Percentiles rank a stretch among this genome's conserved stretches.
Conservation (phyloP, 2,888 invertebrate species). For the Chloroclystis v-ata region DNA sequence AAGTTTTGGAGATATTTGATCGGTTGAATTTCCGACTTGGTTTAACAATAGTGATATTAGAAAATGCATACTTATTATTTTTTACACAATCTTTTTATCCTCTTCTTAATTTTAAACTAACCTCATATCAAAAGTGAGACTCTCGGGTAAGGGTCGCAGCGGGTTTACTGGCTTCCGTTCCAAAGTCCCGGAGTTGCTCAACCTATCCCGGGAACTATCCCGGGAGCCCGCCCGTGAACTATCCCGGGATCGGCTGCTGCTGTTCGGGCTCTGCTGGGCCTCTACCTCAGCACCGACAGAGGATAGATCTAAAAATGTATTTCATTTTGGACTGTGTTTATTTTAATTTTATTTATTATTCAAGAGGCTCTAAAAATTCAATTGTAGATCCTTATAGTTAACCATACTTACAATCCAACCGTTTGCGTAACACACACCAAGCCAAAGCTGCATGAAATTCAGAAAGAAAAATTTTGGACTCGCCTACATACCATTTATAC, state of each 20-base stretch:
- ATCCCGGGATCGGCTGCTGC: conserved; percentile 59
- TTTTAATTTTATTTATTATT: no score
- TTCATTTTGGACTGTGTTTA: background rate
- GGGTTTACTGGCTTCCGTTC: conserved; percentile 69
- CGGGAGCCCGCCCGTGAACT: conserved; percentile 70
- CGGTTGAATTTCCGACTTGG: no score
- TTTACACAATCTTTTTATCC: no score
- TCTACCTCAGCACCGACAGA: conserved; percentile 85
- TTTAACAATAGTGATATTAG: no score
- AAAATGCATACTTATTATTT: no score
- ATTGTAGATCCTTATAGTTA: background rate
- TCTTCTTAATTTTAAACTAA: conserved; percentile 43
- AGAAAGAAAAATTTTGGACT: background rate
- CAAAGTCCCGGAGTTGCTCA: conserved; percentile 67
- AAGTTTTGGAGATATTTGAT: no score
- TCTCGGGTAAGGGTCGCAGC: conserved; percentile 87
- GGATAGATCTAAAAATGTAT: conserved; percentile 81
- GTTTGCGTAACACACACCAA: conserved; percentile 94
- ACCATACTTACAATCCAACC: conserved; percentile 90
- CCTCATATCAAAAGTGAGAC: conserved; percentile 93
- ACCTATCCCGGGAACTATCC: conserved; percentile 69
- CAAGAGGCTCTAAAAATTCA: no score
- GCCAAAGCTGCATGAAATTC: conserved; percentile 85
- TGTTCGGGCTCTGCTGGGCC: conserved; percentile 56
- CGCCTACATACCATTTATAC: no score